phyloP scores from a whole-genome alignment of 2,113 vertebrate genomes.

The Delphinapterus leucas region DNA sequence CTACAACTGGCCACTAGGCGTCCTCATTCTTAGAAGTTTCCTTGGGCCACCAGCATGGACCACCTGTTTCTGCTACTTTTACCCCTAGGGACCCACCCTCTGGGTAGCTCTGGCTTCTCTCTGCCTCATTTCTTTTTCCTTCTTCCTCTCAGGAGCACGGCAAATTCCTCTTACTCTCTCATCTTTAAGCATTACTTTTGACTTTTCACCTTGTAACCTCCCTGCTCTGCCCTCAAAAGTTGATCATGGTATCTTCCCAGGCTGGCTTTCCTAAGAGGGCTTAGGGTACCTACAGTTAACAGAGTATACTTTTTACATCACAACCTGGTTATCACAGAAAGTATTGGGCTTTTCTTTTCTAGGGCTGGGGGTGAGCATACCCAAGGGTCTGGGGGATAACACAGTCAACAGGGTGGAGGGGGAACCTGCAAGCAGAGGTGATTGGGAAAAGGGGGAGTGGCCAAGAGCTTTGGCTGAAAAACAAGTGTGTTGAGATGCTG shows the following conservation, averaged over 20 bases:
- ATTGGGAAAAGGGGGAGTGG: not conserved
- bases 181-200: not conserved
- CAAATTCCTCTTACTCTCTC: no score
- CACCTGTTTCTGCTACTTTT: not conserved
- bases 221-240: not conserved
- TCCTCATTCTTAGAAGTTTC: not conserved
- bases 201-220: not conserved
- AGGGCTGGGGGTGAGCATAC: not conserved
- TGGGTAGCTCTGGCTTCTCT: not conserved
- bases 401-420: rapidly evolving
- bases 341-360: not conserved
- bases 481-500: not conserved
- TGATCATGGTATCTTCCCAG: not conserved
- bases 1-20: rapidly evolving
- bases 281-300: not conserved
- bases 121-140: not conserved
- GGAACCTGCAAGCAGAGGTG: not conserved
- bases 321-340: not conserved
- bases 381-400: no score
- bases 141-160: not conserved
- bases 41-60: not conserved
- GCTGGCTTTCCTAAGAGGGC: not conserved
- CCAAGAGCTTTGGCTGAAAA: not conserved
- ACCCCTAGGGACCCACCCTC: not conserved
- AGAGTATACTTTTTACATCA: not conserved